Conservation (phyloP, 1,140 invertebrate species). For the Megalopta genalis region DNA sequence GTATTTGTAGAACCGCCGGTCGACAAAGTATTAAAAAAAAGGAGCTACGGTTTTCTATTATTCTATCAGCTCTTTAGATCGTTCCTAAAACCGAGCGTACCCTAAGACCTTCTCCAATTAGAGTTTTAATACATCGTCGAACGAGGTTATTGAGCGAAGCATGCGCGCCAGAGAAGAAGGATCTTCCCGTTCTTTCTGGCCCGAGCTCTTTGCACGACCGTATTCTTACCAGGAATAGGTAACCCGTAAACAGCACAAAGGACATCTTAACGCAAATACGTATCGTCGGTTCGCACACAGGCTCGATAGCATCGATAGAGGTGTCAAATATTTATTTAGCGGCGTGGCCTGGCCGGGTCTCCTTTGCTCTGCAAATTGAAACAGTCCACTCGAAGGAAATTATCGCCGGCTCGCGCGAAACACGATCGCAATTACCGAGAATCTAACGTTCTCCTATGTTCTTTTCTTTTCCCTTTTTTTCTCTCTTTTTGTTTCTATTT, state of each 20-base stretch:
- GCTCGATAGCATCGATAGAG: conserved; percentile 38
- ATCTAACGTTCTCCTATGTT: conserved; percentile 10
- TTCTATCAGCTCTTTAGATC: too few species aligned
- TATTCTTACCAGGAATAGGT: not conserved
- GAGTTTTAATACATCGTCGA: too few species aligned
- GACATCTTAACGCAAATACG: conserved; percentile 41
- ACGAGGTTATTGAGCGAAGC: too few species aligned
- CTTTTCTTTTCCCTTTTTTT: too few species aligned
- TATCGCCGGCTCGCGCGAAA: conserved; percentile 32
- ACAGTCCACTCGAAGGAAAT: conserved; percentile 39
- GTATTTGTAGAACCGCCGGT: too few species aligned
- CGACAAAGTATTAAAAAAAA: too few species aligned
- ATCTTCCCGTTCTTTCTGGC: not conserved
- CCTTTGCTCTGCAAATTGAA: conserved; percentile 42
- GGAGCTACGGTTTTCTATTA: too few species aligned
- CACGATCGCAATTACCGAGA: conserved; percentile 30
- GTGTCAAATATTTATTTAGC: conserved; percentile 51
- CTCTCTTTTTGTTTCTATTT: not conserved
- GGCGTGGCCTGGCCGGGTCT: conserved; percentile 33
- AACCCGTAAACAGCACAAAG: conserved; percentile 26
- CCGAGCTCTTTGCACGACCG: not conserved
- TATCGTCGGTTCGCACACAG: conserved; percentile 24
- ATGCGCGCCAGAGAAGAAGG: not conserved
- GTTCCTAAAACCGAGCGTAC: too few species aligned
- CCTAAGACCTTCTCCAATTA: too few species aligned